Evolutionary conservation across 1,140 invertebrate species (phyloP), one percentile per base, ranked within the genome.

Genomic region (Heliconius congener): DNA sequence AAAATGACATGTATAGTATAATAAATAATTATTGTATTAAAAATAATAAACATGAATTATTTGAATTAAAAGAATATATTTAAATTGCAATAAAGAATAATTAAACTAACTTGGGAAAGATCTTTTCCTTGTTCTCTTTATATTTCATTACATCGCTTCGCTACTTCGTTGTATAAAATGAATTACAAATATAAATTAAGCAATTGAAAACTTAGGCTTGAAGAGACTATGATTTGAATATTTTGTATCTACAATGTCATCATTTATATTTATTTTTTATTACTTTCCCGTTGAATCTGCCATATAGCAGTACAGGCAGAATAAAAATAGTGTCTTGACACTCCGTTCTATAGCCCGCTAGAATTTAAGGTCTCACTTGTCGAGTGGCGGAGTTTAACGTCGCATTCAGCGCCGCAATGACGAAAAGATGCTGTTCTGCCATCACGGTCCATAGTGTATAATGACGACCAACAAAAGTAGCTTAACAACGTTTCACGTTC

Each of bases 161-260:
- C 60, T 66, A 66, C 60, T 66, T 66, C 60, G 60, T 27, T 66
- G 60, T 66, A 66, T 66, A 66, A 66, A 30, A 66, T 30, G 60
- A 66, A 66, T 66, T 66, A 66, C 60, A 66, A 66, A 66, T 66
- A 66, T 66, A 66, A 66, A 66, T 66, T 66, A 66, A 66, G 60
- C 60, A 66, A 66, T 66, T 66, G 60, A 66, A 66, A 66, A 66
- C 60, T 66, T 66, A 30, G 60, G 23, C 23, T 66, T 66, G 23
- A 66, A 66, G 60, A 66, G 60, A 66, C 13, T 66, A 27, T 27
- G 60, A 66, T 66, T 66, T 66, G 60, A 23, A 66, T 27, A 66
- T 66, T 66, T 27, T 30, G 9, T 66, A 66, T 57, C 19, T n/a
- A 27, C 8, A 66, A 66, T 3, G 1, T 66, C 23, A 27, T 30